Evolutionary conservation across 2,113 vertebrate species (phyloP).

Genomic region (Helogale parvula): DNA sequence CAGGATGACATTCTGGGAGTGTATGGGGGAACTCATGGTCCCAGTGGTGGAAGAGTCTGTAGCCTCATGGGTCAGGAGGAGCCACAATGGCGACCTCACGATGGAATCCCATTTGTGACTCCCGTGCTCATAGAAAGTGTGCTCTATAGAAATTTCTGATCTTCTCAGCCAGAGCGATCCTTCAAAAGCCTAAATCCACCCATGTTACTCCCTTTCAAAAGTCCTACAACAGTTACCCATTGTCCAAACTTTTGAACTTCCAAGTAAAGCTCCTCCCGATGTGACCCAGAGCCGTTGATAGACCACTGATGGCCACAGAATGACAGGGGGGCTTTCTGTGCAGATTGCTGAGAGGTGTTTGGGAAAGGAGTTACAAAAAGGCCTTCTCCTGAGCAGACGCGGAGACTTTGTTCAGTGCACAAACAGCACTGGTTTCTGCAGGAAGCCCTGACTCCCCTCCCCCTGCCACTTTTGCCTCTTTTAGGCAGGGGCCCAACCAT

Average conservation of each 20-base stretch:
- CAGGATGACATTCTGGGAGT: neutral
- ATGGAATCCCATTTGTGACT: accelerated
- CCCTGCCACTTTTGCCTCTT: neutral
- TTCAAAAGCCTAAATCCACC: neutral
- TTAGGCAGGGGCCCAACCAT: neutral
- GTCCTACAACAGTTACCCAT: neutral
- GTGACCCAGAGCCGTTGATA: neutral
- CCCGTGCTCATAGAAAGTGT: neutral
- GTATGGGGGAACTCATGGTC: neutral
- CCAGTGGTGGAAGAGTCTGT: neutral
- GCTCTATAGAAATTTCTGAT: neutral
- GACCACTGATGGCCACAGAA: neutral
- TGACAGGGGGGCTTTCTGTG: neutral
- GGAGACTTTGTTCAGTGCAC: no score
- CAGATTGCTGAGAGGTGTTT: neutral
- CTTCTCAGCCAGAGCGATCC: neutral
- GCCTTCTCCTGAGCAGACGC: neutral
- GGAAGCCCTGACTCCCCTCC: neutral
- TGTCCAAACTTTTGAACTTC: neutral
- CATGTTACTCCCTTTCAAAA: neutral
- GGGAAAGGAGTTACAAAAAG: neutral
- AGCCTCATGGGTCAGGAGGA: neutral
- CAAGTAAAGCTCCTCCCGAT: neutral
- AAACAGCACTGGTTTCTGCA: accelerated
- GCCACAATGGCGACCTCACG: neutral